These are phyloP conservation scores for Seriola dumerili DNA, from an alignment of 2,113 vertebrate species.

Conservation along the genomic window DNA sequence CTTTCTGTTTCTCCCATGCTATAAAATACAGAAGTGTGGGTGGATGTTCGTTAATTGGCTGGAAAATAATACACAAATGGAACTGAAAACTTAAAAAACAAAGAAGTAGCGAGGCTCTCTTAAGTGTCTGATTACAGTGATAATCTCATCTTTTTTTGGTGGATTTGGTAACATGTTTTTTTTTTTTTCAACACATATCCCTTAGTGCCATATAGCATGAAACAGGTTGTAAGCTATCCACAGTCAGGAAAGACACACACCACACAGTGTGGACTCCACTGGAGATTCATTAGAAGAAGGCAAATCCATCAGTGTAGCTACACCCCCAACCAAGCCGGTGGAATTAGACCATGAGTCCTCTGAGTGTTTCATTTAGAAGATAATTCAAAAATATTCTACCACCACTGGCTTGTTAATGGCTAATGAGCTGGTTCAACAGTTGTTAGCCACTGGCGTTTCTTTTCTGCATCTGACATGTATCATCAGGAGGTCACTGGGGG, in stretches of 20 bases:
- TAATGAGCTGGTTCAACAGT: conserved; percentile 55
- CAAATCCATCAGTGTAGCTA: not conserved
- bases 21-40: not conserved
- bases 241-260: not conserved
- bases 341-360: not conserved
- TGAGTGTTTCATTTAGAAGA: conserved; percentile 9
- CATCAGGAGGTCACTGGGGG: conserved; percentile 37
- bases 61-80: conserved; percentile 7
- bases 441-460: not conserved
- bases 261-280: not conserved
- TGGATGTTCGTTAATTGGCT: conserved; percentile 33
- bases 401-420: conserved; percentile 37
- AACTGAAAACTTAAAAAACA: not conserved
- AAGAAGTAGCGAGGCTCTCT: not conserved
- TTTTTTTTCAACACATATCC: not conserved
- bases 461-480: conserved; percentile 38
- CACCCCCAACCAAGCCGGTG: not conserved
- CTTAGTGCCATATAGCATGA: not conserved
- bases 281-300: conserved; percentile 1
- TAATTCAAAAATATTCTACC: conserved; percentile 17
- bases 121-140: conserved; percentile 1
- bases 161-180: not conserved
- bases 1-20: not conserved
- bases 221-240: not conserved
- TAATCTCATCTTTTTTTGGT: not conserved